These are phyloP conservation scores for Uloborus diversus DNA, from an alignment of 1,140 invertebrate species.

Conservation along the genomic window DNA sequence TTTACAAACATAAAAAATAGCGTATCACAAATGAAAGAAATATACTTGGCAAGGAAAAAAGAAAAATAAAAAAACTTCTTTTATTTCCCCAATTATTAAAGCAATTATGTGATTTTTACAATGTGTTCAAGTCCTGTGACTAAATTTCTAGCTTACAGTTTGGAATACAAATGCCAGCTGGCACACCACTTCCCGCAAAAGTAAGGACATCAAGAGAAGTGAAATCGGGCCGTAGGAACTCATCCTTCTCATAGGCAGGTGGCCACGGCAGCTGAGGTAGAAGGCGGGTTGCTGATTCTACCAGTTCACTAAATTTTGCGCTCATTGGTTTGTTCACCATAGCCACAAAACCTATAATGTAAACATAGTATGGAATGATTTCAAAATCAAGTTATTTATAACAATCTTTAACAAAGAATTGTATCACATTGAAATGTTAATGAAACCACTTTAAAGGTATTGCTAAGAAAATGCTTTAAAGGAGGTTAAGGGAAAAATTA, in stretches of 20 bases:
- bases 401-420: background rate
- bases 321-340: conserved; percentile 95
- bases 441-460: background rate
- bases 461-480: background rate
- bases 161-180: conserved; percentile 95
- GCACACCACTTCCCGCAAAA: conserved; percentile 89
- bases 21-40: no score
- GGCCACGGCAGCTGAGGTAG: conserved; percentile 88
- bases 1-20: no score
- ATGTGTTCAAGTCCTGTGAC: background rate
- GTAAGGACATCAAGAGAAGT: conserved; percentile 93
- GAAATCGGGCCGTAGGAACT: conserved; percentile 91
- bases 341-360: conserved; percentile 80
- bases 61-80: background rate
- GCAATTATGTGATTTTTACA: background rate
- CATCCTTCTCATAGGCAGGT: conserved; percentile 87
- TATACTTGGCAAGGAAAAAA: no score
- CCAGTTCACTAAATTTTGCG: conserved; percentile 84
- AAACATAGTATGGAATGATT: no score
- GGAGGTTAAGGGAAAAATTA: background rate
- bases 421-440: background rate
- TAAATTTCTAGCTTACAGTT: conserved; percentile 78
- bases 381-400: no score
- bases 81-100: background rate
- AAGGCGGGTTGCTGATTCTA: conserved; percentile 78